Evolutionary conservation across 2,113 vertebrate species (phyloP).

Genomic region (Equus przewalskii): DNA sequence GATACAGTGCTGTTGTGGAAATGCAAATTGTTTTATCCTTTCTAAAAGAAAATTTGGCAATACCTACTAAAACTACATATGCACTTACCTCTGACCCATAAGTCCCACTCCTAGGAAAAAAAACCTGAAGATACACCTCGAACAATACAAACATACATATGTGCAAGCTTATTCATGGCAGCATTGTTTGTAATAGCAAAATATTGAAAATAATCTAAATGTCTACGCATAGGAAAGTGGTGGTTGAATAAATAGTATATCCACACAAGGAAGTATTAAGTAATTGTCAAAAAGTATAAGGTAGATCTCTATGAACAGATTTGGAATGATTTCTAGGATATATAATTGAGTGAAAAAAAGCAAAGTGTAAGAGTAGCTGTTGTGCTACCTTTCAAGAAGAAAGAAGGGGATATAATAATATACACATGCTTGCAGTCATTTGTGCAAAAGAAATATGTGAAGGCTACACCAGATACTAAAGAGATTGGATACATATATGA

Average conservation of each 20-base stretch:
- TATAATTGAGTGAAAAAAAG: not conserved
- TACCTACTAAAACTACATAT: not conserved
- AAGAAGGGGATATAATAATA: not conserved
- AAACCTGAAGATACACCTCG: not conserved
- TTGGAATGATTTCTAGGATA: not conserved
- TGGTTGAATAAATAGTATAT: not conserved
- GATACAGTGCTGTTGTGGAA: not conserved
- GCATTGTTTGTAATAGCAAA: not conserved
- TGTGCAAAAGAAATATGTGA: not conserved
- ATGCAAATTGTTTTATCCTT: not conserved
- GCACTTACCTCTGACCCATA: not conserved
- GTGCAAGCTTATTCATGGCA: not conserved
- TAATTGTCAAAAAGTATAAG: not conserved
- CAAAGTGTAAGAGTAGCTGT: not conserved
- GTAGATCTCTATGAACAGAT: not conserved
- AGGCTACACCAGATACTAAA: not conserved
- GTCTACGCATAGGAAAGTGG: not conserved
- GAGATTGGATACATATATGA: not conserved
- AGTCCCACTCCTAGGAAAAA: not conserved
- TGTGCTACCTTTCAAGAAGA: not conserved
- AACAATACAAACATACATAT: not conserved
- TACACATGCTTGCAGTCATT: not conserved
- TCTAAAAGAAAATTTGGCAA: not conserved
- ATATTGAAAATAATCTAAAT: not conserved
- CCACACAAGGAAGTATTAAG: not conserved